These are phyloP conservation scores for Callopanchax toddi DNA, from an alignment of 2,113 vertebrate species.

Conservation along the genomic window DNA sequence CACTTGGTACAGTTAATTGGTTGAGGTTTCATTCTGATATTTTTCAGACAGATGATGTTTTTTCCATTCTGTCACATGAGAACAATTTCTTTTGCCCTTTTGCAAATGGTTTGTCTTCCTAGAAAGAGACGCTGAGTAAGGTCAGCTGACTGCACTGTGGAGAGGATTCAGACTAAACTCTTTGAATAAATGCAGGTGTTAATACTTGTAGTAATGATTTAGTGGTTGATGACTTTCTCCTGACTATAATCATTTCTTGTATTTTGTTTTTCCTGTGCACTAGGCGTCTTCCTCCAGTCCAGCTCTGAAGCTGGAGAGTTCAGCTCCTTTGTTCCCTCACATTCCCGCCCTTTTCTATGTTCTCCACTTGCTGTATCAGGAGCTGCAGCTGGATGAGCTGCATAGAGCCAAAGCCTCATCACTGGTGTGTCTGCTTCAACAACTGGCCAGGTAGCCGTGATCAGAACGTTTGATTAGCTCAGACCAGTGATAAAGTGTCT, in stretches of 20 bases:
- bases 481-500: neutral
- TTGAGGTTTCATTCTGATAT: no score
- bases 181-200: no score
- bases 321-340: constrained; percentile 90
- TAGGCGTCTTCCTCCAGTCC: constrained; percentile 62
- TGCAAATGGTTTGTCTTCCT: no score
- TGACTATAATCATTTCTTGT: no score
- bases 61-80: no score
- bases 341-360: constrained; percentile 94
- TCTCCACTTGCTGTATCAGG: constrained; percentile 94
- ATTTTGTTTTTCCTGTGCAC: no score
- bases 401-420: constrained; percentile 88
- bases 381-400: constrained; percentile 92
- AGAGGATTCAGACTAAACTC: no score
- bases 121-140: no score
- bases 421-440: constrained; percentile 90
- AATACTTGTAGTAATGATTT: no score
- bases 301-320: constrained; percentile 84
- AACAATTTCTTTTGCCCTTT: no score
- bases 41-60: no score
- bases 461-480: neutral
- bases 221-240: neutral
- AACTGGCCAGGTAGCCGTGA: constrained; percentile 88
- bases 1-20: neutral
- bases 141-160: no score